Conservation (phyloP, 2,797 vertebrate species). For the Pangasius sanitwongsei region DNA sequence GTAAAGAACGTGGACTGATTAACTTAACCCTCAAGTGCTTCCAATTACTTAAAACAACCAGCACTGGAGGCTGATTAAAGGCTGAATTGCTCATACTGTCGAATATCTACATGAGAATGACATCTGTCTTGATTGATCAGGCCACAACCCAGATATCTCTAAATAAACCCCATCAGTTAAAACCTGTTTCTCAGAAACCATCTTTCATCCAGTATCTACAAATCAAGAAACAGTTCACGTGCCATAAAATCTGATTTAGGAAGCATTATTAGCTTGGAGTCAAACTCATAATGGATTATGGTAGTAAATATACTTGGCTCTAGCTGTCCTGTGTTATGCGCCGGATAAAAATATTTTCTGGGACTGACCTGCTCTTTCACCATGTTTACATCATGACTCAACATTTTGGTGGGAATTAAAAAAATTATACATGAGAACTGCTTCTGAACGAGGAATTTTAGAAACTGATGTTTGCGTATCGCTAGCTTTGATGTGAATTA, state of each 20-base stretch:
- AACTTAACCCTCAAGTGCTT: not conserved
- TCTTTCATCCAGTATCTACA: not conserved
- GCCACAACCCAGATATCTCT: not conserved
- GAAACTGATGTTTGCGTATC: not conserved
- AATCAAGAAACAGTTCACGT: not conserved
- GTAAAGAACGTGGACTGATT: constrained; percentile 40
- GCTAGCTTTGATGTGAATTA: not conserved
- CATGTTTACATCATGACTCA: not conserved
- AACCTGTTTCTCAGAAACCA: not conserved
- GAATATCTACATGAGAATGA: not conserved
- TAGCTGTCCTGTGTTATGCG: not conserved
- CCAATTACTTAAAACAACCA: not conserved
- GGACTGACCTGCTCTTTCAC: constrained; percentile 11
- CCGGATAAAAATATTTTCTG: not conserved
- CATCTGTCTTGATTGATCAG: not conserved
- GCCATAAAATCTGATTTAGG: not conserved
- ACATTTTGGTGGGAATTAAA: not conserved
- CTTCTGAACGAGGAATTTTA: not conserved
- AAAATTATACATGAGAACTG: not conserved
- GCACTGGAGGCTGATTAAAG: not conserved
- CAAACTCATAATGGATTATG: not conserved
- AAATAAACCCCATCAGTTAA: not conserved
- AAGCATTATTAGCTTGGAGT: too few relatives aligned
- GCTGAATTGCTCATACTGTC: not conserved
- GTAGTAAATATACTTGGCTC: not conserved